phyloP scores from a whole-genome alignment of 1,140 invertebrate species.

The Meteorus sp. region DNA sequence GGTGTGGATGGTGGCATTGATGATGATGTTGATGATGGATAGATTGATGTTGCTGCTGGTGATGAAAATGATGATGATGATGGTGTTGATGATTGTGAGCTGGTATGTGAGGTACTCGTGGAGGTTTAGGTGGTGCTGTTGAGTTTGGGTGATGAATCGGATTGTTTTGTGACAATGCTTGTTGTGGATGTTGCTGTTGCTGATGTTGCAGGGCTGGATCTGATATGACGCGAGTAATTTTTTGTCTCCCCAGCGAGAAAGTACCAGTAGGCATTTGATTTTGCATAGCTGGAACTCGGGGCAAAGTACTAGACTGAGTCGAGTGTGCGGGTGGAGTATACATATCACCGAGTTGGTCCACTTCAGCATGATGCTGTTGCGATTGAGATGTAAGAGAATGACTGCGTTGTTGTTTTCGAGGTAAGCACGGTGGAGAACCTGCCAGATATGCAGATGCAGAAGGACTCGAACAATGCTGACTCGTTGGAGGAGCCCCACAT shows the following conservation, averaged over 20 bases:
- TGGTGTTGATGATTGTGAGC: slow-evolving; percentile 41
- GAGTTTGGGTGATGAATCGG: slow-evolving; percentile 41
- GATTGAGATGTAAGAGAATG: slow-evolving; percentile 49
- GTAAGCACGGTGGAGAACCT: slow-evolving; percentile 47
- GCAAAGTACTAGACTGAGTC: slow-evolving; percentile 49
- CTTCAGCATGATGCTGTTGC: slow-evolving; percentile 34
- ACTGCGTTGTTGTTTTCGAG: slow-evolving; percentile 52
- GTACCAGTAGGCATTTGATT: slow-evolving; percentile 50
- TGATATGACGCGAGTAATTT: slow-evolving; percentile 52
- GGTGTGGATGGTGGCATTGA: slow-evolving; percentile 38
- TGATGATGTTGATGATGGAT: slow-evolving; percentile 41
- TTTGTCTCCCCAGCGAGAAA: slow-evolving; percentile 51
- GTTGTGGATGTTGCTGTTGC: slow-evolving; percentile 29
- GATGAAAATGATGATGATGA: slow-evolving; percentile 38
- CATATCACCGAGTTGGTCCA: slow-evolving; percentile 34
- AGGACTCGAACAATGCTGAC: slow-evolving; percentile 46
- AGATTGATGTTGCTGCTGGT: slow-evolving; percentile 25
- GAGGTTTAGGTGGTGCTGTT: slow-evolving; percentile 73
- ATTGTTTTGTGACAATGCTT: slow-evolving; percentile 30
- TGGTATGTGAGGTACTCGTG: slow-evolving; percentile 61
- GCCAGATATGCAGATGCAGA: slow-evolving; percentile 47
- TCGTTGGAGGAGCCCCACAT: slow-evolving; percentile 31
- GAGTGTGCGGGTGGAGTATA: slow-evolving; percentile 25
- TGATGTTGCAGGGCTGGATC: slow-evolving; percentile 47
- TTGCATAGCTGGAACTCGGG: slow-evolving; percentile 46